Percentiles rank a stretch among this genome's conserved stretches.
Evolutionary conservation across 2,888 invertebrate genomes (phyloP).

Genomic region (Bellardia bayeri): DNA sequence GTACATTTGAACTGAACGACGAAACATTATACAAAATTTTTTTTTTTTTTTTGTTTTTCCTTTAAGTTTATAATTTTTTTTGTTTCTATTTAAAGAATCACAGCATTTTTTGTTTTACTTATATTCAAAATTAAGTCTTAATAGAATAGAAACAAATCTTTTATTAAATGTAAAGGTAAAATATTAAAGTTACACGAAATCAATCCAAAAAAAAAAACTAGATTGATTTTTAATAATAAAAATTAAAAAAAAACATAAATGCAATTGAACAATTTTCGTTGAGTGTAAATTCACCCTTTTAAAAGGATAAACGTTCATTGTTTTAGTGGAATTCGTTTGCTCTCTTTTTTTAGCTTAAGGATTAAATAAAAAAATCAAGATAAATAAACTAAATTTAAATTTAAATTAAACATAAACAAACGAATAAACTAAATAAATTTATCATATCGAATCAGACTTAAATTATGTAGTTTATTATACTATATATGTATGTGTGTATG

Average conservation of each 20-base stretch:
- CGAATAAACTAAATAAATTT: conserved; percentile 50
- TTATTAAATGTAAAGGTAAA: conserved; percentile 14
- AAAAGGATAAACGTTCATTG: neutral
- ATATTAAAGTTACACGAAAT: neutral
- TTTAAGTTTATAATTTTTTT: conserved; percentile 25
- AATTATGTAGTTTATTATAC: conserved; percentile 43
- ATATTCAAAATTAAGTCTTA: conserved; percentile 69
- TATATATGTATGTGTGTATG: conserved; percentile 1
- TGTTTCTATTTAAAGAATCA: conserved; percentile 79
- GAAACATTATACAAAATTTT: conserved; percentile 69
- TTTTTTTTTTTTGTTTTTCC: conserved; percentile 28
- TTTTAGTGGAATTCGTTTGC: neutral
- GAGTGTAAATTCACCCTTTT: conserved; percentile 21
- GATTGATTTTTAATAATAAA: neutral
- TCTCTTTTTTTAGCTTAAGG: conserved; percentile 24
- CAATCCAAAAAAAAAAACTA: neutral
- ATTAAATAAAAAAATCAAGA: conserved; percentile 21
- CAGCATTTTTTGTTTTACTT: conserved; percentile 77
- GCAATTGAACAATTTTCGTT: neutral
- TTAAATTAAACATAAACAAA: conserved; percentile 21
- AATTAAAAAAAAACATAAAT: conserved; percentile 31
- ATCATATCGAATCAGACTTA: conserved; percentile 72
- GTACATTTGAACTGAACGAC: conserved; percentile 74
- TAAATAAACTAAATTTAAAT: conserved; percentile 21
- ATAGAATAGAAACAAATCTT: conserved; percentile 44